Conservation (phyloP, 1,140 invertebrate genomes). For the Chironomus tepperi region DNA sequence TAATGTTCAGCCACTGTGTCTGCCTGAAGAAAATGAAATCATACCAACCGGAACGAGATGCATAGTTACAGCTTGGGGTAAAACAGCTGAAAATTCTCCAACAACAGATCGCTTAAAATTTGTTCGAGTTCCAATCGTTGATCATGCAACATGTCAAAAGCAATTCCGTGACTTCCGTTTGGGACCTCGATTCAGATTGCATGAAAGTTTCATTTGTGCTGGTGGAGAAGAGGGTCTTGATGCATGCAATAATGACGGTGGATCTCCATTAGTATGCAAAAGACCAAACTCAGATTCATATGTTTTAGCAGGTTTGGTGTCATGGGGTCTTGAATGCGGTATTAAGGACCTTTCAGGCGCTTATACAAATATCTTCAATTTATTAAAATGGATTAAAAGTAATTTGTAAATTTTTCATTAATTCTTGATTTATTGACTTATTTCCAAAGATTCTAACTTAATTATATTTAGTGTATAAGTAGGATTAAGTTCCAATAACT, state of each 20-base stretch:
- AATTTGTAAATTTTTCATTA: background rate
- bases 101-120: constrained; percentile 45
- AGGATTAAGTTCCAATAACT: no score
- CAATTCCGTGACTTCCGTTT: constrained; percentile 40
- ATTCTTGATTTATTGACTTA: no score
- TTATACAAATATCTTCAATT: background rate
- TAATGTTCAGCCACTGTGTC: constrained; percentile 41
- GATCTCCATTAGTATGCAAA: constrained; percentile 34
- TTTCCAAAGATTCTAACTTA: no score
- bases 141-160: constrained; percentile 36
- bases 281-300: background rate
- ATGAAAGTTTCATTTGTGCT: constrained; percentile 46
- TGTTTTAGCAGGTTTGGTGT: background rate
- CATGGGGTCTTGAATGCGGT: background rate
- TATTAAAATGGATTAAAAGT: background rate
- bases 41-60: constrained; percentile 35
- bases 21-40: constrained; percentile 39
- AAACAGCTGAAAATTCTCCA: constrained; percentile 40
- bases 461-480: no score
- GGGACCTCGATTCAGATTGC: constrained; percentile 40
- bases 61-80: constrained; percentile 53
- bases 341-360: background rate
- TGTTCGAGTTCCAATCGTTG: constrained; percentile 41
- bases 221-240: constrained; percentile 45
- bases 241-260: constrained; percentile 39